Evolutionary conservation across 53 echinoderm and acorn worm species (phyloP).

Genomic region (Astropecten irregularis): DNA sequence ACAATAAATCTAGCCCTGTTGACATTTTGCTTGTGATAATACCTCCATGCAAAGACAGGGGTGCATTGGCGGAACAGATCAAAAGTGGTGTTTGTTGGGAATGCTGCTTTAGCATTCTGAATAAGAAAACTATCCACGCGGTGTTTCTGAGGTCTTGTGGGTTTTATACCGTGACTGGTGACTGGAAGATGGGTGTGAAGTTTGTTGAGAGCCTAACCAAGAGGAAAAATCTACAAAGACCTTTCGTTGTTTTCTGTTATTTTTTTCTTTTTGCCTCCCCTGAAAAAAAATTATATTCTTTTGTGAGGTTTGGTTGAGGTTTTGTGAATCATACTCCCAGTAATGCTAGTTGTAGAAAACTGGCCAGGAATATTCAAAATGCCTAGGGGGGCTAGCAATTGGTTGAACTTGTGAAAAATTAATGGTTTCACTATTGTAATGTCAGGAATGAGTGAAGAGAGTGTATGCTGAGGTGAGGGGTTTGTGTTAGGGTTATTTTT

Average conservation of each 20-base stretch:
- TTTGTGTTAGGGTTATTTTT: too few species aligned
- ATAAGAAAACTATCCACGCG: slow-evolving; percentile 26
- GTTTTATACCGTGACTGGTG: too few species aligned
- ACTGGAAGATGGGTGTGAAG: too few species aligned
- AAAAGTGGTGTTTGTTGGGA: slow-evolving; percentile 11
- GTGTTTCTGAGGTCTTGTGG: too few species aligned
- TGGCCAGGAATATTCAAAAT: slow-evolving; percentile 12
- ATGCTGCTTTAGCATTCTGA: neutral
- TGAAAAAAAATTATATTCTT: neutral
- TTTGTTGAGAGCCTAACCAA: slow-evolving; percentile 34
- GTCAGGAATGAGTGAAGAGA: too few species aligned
- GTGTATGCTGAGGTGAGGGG: too few species aligned
- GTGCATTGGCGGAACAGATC: slow-evolving; percentile 41
- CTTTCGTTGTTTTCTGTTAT: neutral
- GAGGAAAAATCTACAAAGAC: slow-evolving; percentile 17
- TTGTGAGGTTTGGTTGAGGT: neutral
- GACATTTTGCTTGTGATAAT: slow-evolving; percentile 24
- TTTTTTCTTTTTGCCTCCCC: slow-evolving; percentile 9
- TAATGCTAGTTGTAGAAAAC: slow-evolving; percentile 28
- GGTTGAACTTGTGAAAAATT: neutral
- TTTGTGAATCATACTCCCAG: slow-evolving; percentile 36
- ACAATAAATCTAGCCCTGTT: neutral
- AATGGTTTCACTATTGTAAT: neutral
- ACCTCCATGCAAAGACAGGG: slow-evolving; percentile 48
- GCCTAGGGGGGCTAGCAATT: neutral